phyloP scores from a whole-genome alignment of 2,113 vertebrate genomes.

The Typhlomys cinereus region DNA sequence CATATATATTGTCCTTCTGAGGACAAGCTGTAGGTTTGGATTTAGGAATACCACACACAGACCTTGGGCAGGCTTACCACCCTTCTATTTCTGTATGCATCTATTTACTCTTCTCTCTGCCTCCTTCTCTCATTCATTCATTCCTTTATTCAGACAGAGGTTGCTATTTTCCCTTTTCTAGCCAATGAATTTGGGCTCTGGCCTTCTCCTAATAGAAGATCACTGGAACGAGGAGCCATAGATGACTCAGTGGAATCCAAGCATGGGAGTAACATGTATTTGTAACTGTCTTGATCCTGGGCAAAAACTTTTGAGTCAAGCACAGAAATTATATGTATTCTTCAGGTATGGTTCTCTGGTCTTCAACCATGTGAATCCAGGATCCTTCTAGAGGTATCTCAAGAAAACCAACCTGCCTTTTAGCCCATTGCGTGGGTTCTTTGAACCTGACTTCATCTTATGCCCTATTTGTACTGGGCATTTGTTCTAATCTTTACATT shows the following conservation, averaged over 20 bases:
- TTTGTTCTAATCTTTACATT: neutral
- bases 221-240: neutral
- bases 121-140: neutral
- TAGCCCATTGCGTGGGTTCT: neutral
- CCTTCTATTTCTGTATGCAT: neutral
- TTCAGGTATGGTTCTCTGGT: neutral
- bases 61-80: neutral
- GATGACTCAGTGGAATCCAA: neutral
- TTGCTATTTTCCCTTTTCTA: neutral
- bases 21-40: conserved; percentile 48
- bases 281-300: neutral
- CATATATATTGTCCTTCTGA: conserved; percentile 73
- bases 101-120: neutral
- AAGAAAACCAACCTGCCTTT: neutral
- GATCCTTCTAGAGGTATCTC: neutral
- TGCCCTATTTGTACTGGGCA: neutral
- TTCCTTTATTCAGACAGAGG: neutral
- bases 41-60: conserved; percentile 29
- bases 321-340: neutral
- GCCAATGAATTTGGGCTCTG: neutral
- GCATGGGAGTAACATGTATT: neutral
- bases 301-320: neutral
- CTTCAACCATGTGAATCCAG: neutral
- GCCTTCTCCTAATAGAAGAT: neutral
- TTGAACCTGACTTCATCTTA: neutral